Evolutionary conservation across 2,797 vertebrate species (phyloP), one percentile per base, ranked within the genome.

Genomic region (Xenopus petersii): DNA sequence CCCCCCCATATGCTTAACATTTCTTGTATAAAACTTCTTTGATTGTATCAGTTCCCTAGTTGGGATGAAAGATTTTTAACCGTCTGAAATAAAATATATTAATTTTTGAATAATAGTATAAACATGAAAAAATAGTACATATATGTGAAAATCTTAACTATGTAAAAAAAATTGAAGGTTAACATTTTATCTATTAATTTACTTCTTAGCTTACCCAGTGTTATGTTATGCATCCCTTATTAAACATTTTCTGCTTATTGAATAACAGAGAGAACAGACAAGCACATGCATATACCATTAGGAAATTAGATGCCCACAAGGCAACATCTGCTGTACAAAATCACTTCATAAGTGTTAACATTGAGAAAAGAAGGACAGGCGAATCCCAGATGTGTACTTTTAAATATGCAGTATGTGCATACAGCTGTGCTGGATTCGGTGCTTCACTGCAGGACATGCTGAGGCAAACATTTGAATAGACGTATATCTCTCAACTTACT

Each of bases 401-500:
- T 69, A 79, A 83, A 75, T 67, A 63, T 24, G 65, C 83, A 77
- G n/a, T 80, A 55, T 46, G 55, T 76, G 61, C 58, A 75, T 70
- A 65, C 42, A 63, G 75, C 85, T 84, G 69, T 54, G 48, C 69
- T 21, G 69, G 67, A 21, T 80, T 70, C 58, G 82, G 75, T 77
- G 64, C 67, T 77, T 83, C 80, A 68, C 82, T 70, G 0, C 76
- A 79, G 82, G 82, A 77, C 70, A 47, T 80, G 73, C 80, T 85
- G 81, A 85, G 73, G 63, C 74, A 80, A 66, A 71, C 66, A 62
- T 79, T 87, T 85, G 74, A 72, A 54, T 24, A 77, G 80, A 74
- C 36, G 68, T 83, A n/a, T 49, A 59, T 62, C 85, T 79, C 77
- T 82, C 56, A 72, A 33, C 66, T 82, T 66, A 47, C 26, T 83